Base-by-base conservation (phyloP, 1,140 invertebrate species). In the Nymphalis io region DNA sequence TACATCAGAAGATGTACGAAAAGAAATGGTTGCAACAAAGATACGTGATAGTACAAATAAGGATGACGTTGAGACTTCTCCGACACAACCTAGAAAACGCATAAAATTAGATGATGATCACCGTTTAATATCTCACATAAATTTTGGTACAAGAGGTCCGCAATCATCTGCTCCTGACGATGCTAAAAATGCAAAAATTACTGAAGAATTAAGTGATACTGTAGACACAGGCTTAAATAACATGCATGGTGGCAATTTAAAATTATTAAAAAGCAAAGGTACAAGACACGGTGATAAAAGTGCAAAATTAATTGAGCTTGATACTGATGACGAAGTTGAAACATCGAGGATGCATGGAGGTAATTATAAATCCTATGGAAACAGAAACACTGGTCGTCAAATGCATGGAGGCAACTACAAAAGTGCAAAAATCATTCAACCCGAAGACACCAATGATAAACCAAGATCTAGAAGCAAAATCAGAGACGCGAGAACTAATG, bases 361-460 rank as follows among this genome's bases (percentile, higher is more conserved):
- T 12, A 82, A 83, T 53, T 83, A 79, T 55, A 82, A 76, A 76
- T 61, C 82, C 3, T 82, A 80, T 63, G 70, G 62, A 51, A 78
- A 55, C 59, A 73, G 74, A 71, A 74, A 70, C 23, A 60, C 64
- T 27, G 79, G 76, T 11, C 66, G 76, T 27, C 69, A 65, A 18
- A 75, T 85, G 71, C 86, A 89, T 64, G 88, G 87, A 20, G 88
- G 86, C n/a, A 88, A 88, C 67, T 87, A 89, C 46, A 83, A 78
- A 74, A 89, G 81, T 67, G 85, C 79, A 16, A 88, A 83, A 73
- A 67, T 89, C 46, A 62, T 82, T 57, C 60, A 79, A 63, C 60
- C 61, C 46, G 68, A 76, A 23, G 70, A 78, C 16, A 27, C 13
- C 55, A 72, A 57, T 64, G 44, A 78, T 70, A 68, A 74, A 67